Percentiles rank a stretch among this genome's conserved stretches.
These are phyloP conservation scores for Nymphalis urticae DNA, from an alignment of 2,888 invertebrate genomes.

Conservation along the genomic window DNA sequence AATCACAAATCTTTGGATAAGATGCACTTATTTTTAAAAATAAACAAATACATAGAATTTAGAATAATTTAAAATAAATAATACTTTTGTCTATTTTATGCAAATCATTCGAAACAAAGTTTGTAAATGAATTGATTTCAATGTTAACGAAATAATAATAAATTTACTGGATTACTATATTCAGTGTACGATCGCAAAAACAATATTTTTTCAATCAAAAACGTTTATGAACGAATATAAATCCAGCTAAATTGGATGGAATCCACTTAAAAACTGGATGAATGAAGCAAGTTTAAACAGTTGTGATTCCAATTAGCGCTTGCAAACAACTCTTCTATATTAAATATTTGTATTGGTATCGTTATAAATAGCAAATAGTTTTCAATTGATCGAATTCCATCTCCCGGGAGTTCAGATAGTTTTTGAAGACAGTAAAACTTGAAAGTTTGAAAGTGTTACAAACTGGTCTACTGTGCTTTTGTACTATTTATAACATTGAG, in stretches of 20 bases:
- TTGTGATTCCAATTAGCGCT: slow-evolving; percentile 25
- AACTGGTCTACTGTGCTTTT: slow-evolving; percentile 4
- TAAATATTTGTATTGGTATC: slow-evolving; percentile 13
- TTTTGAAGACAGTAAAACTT: slow-evolving; percentile 17
- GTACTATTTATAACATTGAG: background rate
- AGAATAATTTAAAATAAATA: too few species aligned
- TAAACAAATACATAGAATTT: too few species aligned
- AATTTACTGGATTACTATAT: background rate
- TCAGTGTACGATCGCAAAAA: background rate
- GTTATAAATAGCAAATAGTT: slow-evolving; percentile 12
- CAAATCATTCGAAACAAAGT: background rate
- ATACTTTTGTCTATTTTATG: background rate
- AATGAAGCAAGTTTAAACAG: slow-evolving; percentile 12
- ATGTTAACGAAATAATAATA: background rate
- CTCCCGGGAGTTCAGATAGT: slow-evolving; percentile 9
- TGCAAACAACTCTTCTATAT: slow-evolving; percentile 18
- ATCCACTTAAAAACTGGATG: slow-evolving; percentile 15
- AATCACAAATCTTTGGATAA: too few species aligned
- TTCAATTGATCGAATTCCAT: slow-evolving; percentile 16
- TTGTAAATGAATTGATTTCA: background rate
- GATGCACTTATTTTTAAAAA: too few species aligned
- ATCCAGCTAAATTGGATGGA: slow-evolving; percentile 11
- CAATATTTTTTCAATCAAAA: slow-evolving; percentile 8
- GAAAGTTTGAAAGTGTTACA: slow-evolving; percentile 11
- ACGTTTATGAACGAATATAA: slow-evolving; percentile 11